Base-by-base conservation (phyloP, 2,888 invertebrate species). In the Noctuana brunneofusca region DNA sequence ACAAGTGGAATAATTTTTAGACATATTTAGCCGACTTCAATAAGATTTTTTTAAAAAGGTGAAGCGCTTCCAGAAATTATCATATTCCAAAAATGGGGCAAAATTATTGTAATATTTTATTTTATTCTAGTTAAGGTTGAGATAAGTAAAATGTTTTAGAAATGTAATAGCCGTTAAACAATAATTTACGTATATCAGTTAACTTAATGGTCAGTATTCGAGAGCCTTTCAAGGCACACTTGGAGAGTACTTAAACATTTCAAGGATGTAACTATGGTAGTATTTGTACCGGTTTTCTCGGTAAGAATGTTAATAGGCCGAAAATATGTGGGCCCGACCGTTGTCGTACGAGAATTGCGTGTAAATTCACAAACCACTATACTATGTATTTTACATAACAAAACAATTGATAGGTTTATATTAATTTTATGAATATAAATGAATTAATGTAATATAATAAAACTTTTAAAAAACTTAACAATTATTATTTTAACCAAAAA, bases 261-360 rank as follows among this genome's bases (percentile, higher is more conserved):
- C 55, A 63, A 63, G 63, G 63, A 63, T 63, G 60, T 58, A 62
- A 55, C 46, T 62, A 60, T 57, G 53, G 53, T 54, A 49, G 20
- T 49, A 49, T 55, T 62, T 68, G 69, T 71, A 78, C 77, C 69
- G 72, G 76, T 78, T 79, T 74, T 72, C 64, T 72, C 71, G 66
- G 62, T 76, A 80, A 80, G 67, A 81, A 80, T 81, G 75, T 76
- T 78, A 79, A 81, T 79, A 72, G 75, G 70, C 66, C 72, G 71
- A 75, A 78, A 78, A 75, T 65, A 81, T 77, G 72, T 81, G 74
- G 76, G 76, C 67, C 76, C 69, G 64, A 68, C 74, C 73, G 75
- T 75, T 76, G 71, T 68, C 67, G 73, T 67, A 78, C 78, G 75
- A 73, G 76, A 66, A 71, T 62, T 69, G 66, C 50, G 58, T 67